These are phyloP conservation scores for Rhopalosiphum maidis DNA, from an alignment of 1,140 invertebrate species.

Conservation along the genomic window DNA sequence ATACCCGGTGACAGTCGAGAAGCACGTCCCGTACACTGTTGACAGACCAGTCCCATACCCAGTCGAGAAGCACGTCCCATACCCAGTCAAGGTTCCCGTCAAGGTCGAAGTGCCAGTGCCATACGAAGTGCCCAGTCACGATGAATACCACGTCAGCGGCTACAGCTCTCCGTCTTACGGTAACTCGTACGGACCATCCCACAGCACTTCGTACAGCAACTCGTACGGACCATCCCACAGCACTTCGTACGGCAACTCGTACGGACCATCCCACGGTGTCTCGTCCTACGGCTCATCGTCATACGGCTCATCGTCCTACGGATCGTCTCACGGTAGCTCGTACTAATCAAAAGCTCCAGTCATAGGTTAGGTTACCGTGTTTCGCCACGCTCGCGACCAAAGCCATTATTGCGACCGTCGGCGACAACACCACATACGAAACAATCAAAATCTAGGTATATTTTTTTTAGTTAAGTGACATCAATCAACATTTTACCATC, in stretches of 20 bases:
- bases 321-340: not conserved
- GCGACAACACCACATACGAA: not conserved
- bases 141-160: not conserved
- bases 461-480: constrained; percentile 13
- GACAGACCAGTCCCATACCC: constrained; percentile 81
- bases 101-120: constrained; percentile 64
- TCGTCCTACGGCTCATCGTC: too few relatives aligned
- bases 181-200: not conserved
- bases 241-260: too few relatives aligned
- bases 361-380: constrained; percentile 7
- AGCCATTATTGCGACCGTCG: not conserved
- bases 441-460: constrained; percentile 34
- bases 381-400: not conserved
- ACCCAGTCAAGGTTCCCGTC: constrained; percentile 69
- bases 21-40: constrained; percentile 66
- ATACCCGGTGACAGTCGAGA: constrained; percentile 64
- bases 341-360: not conserved
- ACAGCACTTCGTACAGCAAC: too few relatives aligned
- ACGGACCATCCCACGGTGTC: not conserved
- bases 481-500: not conserved
- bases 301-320: too few relatives aligned
- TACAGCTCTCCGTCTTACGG: not conserved
- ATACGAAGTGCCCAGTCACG: constrained; percentile 72
- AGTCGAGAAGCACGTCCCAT: constrained; percentile 70
- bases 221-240: not conserved